Evolutionary conservation across 2,113 vertebrate genomes (phyloP), one percentile per base, ranked within the genome.

Genomic region (Tragelaphus scriptus): DNA sequence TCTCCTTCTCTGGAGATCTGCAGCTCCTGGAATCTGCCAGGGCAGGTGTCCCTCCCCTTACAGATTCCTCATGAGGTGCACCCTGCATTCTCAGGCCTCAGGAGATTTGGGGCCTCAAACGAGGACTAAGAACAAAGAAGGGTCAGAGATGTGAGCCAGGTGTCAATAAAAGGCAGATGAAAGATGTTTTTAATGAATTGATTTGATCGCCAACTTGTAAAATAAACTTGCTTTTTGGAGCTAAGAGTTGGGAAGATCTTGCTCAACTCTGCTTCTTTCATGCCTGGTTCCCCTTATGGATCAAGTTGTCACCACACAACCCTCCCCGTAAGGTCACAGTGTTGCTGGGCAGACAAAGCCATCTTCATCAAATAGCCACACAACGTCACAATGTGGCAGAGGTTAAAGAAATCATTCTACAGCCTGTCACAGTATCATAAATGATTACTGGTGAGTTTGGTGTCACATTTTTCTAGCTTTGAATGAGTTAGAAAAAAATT

Each of bases 21-120:
- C 36, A 25, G 56, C 21, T 56, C 58, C 14, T 19, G 71, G 47
- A 90, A 51, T 40, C 80, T 77, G 26, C 8, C 23, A 85, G 30
- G 14, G 16, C 44, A 44, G 19, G 14, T 16, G 8, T 17, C 30
- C 13, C 28, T 47, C 14, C 14, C 36, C 9, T 9, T 53, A 28
- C 13, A n/a, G 56, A 51, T 28, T 36, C 17, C 25, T 89, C 5
- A 2, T 30, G n/a, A n/a, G 3, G 3, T 28, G 14, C 15, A 0
- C 6, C 7, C 51, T 53, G 6, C 16, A 3, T n/a, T 61, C 30
- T 61, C 12, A n/a, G 28, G 9, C 32, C 44, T 63, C 58, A 61
- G 80, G 32, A 81, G 87, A 88, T 44, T 2, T 44, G 47, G 17
- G 47, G 25, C 15, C 85, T 68, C 12, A 3, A 32, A 88, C 4